phyloP scores from a whole-genome alignment of 1,140 invertebrate species.

The Mesaphorura yosii region DNA sequence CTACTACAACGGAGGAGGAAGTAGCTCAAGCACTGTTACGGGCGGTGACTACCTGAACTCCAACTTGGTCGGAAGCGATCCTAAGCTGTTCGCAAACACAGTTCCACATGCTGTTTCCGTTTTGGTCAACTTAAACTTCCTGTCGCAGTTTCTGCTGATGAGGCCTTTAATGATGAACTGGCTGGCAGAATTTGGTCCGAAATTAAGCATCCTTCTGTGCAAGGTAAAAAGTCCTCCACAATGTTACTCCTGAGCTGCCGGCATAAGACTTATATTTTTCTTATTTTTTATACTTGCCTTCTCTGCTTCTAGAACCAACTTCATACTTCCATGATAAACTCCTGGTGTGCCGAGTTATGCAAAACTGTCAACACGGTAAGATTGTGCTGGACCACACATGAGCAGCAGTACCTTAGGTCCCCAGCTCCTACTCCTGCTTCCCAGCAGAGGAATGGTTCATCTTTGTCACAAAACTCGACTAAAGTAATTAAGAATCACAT shows the following conservation, averaged over 20 bases:
- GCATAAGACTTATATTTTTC: background rate
- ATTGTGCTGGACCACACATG: too few relatives aligned
- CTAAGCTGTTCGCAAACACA: constrained; percentile 15
- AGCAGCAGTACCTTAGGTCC: constrained; percentile 12
- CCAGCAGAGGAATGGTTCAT: background rate
- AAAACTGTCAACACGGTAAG: constrained; percentile 25
- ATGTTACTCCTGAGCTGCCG: background rate
- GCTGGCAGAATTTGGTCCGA: constrained; percentile 28
- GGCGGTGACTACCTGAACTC: background rate
- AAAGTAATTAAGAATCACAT: background rate
- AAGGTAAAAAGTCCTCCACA: constrained; percentile 17
- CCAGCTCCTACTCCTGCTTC: background rate
- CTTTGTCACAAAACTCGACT: background rate
- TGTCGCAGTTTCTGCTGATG: constrained; percentile 26
- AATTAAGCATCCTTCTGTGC: constrained; percentile 28
- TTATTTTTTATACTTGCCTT: constrained; percentile 1
- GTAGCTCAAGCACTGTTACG: background rate
- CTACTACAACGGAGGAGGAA: background rate
- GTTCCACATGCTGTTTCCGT: constrained; percentile 30
- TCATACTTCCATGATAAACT: constrained; percentile 31
- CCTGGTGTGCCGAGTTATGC: constrained; percentile 31
- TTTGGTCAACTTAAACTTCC: constrained; percentile 21
- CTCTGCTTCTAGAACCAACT: constrained; percentile 22
- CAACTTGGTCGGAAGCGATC: background rate
- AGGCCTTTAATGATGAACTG: constrained; percentile 27